phyloP scores from a whole-genome alignment of 2,113 vertebrate species.

The Notarius quadriscutis region DNA sequence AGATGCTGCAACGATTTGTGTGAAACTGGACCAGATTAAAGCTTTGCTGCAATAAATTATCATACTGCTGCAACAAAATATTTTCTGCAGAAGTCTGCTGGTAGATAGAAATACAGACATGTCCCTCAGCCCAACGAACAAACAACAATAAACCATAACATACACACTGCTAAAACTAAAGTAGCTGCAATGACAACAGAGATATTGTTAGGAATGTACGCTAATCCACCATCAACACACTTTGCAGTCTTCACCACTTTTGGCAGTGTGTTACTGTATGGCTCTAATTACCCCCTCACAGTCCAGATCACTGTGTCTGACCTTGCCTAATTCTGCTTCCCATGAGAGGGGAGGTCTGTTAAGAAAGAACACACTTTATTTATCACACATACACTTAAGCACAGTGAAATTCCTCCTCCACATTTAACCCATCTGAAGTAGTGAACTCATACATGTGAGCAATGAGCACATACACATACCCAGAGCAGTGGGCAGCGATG shows the following conservation, averaged over 20 bases:
- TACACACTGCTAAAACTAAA: background rate
- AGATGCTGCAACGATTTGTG: slow-evolving; percentile 69
- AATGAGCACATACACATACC: no score
- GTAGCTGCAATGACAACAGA: slow-evolving; percentile 3
- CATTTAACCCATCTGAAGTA: no score
- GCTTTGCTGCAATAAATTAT: slow-evolving; percentile 58
- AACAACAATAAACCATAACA: slow-evolving; percentile 31
- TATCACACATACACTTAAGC: no score
- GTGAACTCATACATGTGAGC: no score
- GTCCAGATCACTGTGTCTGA: slow-evolving; percentile 40
- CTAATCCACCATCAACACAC: slow-evolving; percentile 22
- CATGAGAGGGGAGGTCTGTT: slow-evolving; percentile 56
- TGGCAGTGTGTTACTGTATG: background rate
- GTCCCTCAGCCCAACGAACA: background rate
- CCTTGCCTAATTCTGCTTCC: slow-evolving; percentile 63
- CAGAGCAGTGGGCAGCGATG: no score
- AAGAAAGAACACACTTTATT: slow-evolving; percentile 20
- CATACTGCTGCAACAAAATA: slow-evolving; percentile 43
- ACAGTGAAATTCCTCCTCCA: no score
- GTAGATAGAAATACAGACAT: slow-evolving; percentile 39
- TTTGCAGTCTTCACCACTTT: background rate
- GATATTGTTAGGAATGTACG: background rate
- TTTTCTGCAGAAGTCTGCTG: slow-evolving; percentile 28
- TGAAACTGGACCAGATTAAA: slow-evolving; percentile 65
- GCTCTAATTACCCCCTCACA: slow-evolving; percentile 22